Percentiles rank a stretch among this genome's conserved stretches.
These are phyloP conservation scores for Pocillopora meandrina DNA, from an alignment of 92 coral and sea anemone genomes.

Conservation along the genomic window DNA sequence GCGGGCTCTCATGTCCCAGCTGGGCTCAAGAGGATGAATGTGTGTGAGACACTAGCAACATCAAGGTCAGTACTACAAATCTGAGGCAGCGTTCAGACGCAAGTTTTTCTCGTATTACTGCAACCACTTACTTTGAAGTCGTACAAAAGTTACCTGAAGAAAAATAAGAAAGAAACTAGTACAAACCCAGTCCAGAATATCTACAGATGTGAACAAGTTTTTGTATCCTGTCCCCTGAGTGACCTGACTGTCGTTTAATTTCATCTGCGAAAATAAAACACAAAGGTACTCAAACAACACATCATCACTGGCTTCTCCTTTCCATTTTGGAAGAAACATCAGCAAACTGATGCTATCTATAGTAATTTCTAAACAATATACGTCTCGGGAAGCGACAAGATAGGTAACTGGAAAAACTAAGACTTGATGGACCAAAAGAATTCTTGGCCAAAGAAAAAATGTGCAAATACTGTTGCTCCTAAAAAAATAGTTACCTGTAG, in stretches of 20 bases:
- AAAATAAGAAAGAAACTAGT: background rate
- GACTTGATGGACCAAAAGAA: background rate
- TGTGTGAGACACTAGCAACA: too few relatives aligned
- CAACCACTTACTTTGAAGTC: too few relatives aligned
- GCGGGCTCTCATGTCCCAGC: too few relatives aligned
- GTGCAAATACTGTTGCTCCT: background rate
- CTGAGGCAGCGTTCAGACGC: too few relatives aligned
- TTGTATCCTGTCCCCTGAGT: slow-evolving; percentile 67
- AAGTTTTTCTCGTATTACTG: too few relatives aligned
- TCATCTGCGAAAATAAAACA: slow-evolving; percentile 55
- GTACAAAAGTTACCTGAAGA: too few relatives aligned
- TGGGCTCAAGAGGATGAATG: too few relatives aligned
- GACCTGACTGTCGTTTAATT: slow-evolving; percentile 63
- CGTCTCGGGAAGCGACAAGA: too few relatives aligned
- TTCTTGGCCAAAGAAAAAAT: background rate
- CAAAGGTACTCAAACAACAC: background rate
- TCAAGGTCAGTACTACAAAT: too few relatives aligned
- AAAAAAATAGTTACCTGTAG: slow-evolving; percentile 61
- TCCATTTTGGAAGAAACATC: background rate
- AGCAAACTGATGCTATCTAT: too few relatives aligned
- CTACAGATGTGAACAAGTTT: slow-evolving; percentile 59
- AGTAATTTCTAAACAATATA: too few relatives aligned
- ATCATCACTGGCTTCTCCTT: background rate
- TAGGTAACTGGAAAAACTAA: too few relatives aligned
- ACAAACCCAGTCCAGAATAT: slow-evolving; percentile 66